Conservation (phyloP, 2,797 vertebrate species). For the Merluccius polli region DNA sequence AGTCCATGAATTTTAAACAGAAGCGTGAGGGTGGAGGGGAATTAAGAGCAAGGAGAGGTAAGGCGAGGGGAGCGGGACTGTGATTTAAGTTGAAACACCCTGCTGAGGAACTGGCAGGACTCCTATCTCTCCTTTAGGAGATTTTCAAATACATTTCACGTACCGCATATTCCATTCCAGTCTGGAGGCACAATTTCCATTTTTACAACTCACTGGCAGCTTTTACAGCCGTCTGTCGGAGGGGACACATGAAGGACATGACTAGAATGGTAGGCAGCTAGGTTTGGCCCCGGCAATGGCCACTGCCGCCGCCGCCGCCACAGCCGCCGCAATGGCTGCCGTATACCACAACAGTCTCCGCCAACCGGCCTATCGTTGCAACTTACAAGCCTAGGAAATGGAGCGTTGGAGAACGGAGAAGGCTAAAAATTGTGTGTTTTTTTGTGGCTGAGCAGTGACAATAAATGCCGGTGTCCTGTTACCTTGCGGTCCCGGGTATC, state of each 20-base stretch:
- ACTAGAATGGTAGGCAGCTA: slow-evolving; percentile 41
- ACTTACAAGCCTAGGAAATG: too few species aligned
- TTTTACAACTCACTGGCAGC: slow-evolving; percentile 76
- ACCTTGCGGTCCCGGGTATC: background rate
- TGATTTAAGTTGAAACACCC: slow-evolving; percentile 55
- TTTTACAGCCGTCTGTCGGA: slow-evolving; percentile 73
- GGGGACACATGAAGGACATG: slow-evolving; percentile 68
- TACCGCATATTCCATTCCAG: slow-evolving; percentile 66
- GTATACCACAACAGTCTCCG: too few species aligned
- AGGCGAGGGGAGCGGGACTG: slow-evolving; percentile 36
- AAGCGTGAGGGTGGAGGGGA: slow-evolving; percentile 58
- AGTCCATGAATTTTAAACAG: slow-evolving; percentile 78
- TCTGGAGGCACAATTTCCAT: slow-evolving; percentile 71
- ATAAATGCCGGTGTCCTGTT: background rate
- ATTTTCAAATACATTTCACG: slow-evolving; percentile 74
- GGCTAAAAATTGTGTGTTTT: background rate
- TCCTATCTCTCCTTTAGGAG: slow-evolving; percentile 57
- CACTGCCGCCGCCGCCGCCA: too few species aligned
- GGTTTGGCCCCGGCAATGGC: too few species aligned
- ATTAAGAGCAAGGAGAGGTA: slow-evolving; percentile 52
- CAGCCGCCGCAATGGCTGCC: too few species aligned
- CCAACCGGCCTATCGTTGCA: too few species aligned
- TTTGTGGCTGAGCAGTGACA: too few species aligned
- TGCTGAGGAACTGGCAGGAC: slow-evolving; percentile 31
- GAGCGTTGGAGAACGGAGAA: background rate